A percentile compares a stretch with the other conserved stretches of the same genome.
phyloP scores from a whole-genome alignment of 2,888 invertebrate genomes.

The Boloria euphrosyne region DNA sequence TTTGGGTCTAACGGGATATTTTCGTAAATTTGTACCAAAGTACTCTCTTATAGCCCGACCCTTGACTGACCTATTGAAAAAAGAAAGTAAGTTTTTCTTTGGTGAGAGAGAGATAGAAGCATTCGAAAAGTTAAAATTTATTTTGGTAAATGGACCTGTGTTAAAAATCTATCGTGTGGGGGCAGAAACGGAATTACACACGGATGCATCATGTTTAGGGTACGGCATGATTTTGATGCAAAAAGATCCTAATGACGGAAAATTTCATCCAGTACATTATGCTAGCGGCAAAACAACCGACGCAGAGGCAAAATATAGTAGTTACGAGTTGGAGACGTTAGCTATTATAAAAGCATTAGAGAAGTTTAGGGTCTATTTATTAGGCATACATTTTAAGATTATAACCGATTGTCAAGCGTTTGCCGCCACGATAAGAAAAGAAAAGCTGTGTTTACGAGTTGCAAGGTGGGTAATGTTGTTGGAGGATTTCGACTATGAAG shows the following conservation, averaged over 20 bases:
- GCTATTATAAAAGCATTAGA: slow-evolving; percentile 41
- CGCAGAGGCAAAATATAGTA: slow-evolving; percentile 36
- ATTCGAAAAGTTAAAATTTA: slow-evolving; percentile 28
- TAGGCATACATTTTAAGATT: slow-evolving; percentile 42
- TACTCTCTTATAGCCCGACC: slow-evolving; percentile 44
- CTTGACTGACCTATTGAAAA: slow-evolving; percentile 34
- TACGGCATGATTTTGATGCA: slow-evolving; percentile 41
- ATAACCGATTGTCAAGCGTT: slow-evolving; percentile 44
- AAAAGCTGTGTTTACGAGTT: slow-evolving; percentile 44
- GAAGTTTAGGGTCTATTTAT: slow-evolving; percentile 41
- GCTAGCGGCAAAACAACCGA: slow-evolving; percentile 40
- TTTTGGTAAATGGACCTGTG: slow-evolving; percentile 29
- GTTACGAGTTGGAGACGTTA: slow-evolving; percentile 42
- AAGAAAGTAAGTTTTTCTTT: slow-evolving; percentile 31
- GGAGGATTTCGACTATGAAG: slow-evolving; percentile 43
- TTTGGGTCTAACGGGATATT: slow-evolving; percentile 42
- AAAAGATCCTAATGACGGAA: slow-evolving; percentile 23
- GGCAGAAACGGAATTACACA: slow-evolving; percentile 38
- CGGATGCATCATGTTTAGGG: slow-evolving; percentile 36
- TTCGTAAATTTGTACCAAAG: slow-evolving; percentile 44
- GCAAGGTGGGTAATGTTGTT: slow-evolving; percentile 22
- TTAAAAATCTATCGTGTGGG: slow-evolving; percentile 35
- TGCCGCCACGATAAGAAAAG: slow-evolving; percentile 43
- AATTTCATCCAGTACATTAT: slow-evolving; percentile 38
- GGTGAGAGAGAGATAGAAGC: slow-evolving; percentile 21